Evolutionary conservation across 2,113 vertebrate species (phyloP).

Genomic region (Pedetes capensis): DNA sequence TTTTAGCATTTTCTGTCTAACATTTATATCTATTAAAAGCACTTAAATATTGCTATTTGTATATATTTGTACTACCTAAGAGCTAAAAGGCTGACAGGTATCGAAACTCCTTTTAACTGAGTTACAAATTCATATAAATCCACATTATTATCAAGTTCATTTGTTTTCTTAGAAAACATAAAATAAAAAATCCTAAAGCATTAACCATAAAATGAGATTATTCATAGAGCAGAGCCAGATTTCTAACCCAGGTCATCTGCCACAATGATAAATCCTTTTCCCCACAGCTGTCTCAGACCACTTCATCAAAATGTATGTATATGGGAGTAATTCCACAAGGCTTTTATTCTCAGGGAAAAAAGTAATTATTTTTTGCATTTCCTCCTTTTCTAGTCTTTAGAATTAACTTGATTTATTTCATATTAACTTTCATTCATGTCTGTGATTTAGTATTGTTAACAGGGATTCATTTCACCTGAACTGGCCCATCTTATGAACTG

Average conservation of each 20-base stretch:
- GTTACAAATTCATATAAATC: conserved; percentile 5
- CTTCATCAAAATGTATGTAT: not conserved
- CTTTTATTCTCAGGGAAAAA: not conserved
- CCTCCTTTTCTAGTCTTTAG: conserved; percentile 18
- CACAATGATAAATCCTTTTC: not conserved
- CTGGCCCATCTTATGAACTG: not conserved
- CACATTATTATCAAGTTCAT: not conserved
- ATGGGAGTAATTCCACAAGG: not conserved
- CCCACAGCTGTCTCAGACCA: not conserved
- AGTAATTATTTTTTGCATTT: conserved; percentile 39
- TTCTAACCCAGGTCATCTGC: not conserved
- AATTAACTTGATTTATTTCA: conserved; percentile 52
- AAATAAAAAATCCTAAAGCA: not conserved
- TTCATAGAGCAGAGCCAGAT: not conserved
- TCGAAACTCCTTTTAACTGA: not conserved
- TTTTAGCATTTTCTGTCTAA: conserved; percentile 17
- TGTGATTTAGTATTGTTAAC: not conserved
- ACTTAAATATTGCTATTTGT: not conserved
- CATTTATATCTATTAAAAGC: conserved; percentile 31
- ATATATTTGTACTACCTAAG: not conserved
- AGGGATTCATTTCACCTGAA: not conserved
- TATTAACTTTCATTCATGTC: conserved; percentile 45
- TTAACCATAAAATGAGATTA: not conserved
- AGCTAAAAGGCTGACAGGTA: not conserved
- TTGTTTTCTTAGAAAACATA: not conserved